phyloP scores from a whole-genome alignment of 2,888 invertebrate genomes.

The Synergus umbraculus region DNA sequence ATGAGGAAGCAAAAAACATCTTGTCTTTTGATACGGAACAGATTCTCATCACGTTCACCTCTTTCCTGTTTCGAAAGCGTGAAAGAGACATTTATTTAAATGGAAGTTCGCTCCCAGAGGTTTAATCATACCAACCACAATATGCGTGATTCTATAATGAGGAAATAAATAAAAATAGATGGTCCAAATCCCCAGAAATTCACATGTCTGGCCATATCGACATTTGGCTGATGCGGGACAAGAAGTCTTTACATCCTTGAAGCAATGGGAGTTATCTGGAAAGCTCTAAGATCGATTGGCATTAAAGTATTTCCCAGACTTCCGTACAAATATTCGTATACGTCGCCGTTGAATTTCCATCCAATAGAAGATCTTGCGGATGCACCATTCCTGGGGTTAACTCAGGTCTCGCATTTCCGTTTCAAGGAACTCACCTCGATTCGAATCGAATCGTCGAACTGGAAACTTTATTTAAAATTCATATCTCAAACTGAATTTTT shows the following conservation, averaged over 20 bases:
- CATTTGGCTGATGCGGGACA: neutral
- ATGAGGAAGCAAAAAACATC: too few relatives aligned
- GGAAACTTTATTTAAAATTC: neutral
- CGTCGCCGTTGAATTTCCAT: neutral
- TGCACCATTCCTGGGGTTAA: neutral
- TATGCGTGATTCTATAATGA: too few relatives aligned
- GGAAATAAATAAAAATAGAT: neutral
- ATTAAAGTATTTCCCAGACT: neutral
- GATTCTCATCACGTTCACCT: neutral
- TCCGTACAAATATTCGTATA: neutral
- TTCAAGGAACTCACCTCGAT: neutral
- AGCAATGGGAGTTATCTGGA: neutral
- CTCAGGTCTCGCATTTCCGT: too few relatives aligned
- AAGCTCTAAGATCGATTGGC: neutral
- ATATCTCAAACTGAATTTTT: neutral
- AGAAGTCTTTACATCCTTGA: neutral
- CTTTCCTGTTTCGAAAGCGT: neutral
- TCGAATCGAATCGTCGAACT: neutral
- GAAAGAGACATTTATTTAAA: neutral
- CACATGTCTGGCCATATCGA: neutral
- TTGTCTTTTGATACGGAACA: neutral
- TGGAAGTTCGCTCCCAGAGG: slow-evolving; percentile 2
- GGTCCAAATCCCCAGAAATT: neutral
- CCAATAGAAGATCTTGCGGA: neutral
- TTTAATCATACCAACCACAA: neutral